Evolutionary conservation across 2,888 invertebrate species (phyloP).

Genomic region (Heliconius erato): DNA sequence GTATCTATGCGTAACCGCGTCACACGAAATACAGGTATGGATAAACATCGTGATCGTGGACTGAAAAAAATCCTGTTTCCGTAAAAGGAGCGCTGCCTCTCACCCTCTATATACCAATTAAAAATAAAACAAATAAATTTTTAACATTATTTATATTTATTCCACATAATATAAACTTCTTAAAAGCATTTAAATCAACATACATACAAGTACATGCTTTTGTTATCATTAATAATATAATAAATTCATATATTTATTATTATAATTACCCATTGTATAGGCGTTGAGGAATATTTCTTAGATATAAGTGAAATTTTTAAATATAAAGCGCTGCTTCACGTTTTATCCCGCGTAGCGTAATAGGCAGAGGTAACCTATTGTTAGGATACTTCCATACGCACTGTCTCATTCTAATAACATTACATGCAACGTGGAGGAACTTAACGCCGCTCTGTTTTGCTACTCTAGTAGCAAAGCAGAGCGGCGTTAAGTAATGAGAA

Average conservation of each 20-base stretch:
- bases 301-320: background rate
- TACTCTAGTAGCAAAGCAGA: no score
- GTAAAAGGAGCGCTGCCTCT: no score
- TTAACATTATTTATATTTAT: conserved; percentile 48
- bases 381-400: background rate
- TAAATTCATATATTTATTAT: background rate
- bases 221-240: background rate
- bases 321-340: background rate
- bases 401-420: background rate
- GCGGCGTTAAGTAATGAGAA: no score
- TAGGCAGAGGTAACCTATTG: background rate
- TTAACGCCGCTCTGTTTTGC: background rate
- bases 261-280: background rate
- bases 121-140: conserved; percentile 17
- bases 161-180: conserved; percentile 48
- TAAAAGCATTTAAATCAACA: conserved; percentile 40
- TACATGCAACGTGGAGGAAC: background rate
- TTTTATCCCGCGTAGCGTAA: background rate
- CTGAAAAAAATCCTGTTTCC: no score
- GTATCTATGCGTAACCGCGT: no score
- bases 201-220: background rate
- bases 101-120: no score
- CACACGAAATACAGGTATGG: no score
- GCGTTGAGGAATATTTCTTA: background rate
- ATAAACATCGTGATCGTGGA: no score